phyloP scores from a whole-genome alignment of 2,797 vertebrate species.

The Tympanoctomys barrerae region DNA sequence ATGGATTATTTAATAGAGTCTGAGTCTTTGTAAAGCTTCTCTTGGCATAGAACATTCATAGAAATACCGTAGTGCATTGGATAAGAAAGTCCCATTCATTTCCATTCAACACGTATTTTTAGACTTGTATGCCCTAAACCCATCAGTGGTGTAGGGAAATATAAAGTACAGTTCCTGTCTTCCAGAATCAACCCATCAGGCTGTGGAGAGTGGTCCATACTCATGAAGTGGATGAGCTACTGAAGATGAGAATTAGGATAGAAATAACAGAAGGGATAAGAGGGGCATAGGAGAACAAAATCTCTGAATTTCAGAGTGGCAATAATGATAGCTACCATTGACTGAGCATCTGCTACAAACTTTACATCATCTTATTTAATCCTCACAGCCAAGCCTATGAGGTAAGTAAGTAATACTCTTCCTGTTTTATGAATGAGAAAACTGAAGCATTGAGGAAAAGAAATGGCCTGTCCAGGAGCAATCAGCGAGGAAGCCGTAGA shows the following conservation, averaged over 20 bases:
- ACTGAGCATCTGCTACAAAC: not conserved
- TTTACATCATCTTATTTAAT: slow-evolving; percentile 49
- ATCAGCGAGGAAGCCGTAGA: not conserved
- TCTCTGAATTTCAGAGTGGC: slow-evolving; percentile 12
- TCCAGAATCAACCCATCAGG: slow-evolving; percentile 35
- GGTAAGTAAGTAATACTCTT: slow-evolving; percentile 55
- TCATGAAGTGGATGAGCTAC: slow-evolving; percentile 9
- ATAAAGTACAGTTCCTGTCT: slow-evolving; percentile 31
- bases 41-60: slow-evolving; percentile 44
- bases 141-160: slow-evolving; percentile 20
- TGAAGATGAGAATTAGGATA: slow-evolving; percentile 24
- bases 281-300: not conserved
- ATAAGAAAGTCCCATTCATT: slow-evolving; percentile 55
- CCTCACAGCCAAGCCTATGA: not conserved
- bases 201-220: not conserved
- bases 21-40: slow-evolving; percentile 15
- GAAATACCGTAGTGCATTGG: slow-evolving; percentile 30
- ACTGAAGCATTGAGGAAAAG: slow-evolving; percentile 52
- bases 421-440: slow-evolving; percentile 52
- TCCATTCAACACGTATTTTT: slow-evolving; percentile 71
- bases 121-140: slow-evolving; percentile 53
- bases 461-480: not conserved
- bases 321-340: not conserved
- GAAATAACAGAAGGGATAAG: not conserved
- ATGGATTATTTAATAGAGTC: slow-evolving; percentile 8